These are phyloP conservation scores for Anticlea derivata DNA, from an alignment of 2,888 invertebrate genomes.

Conservation along the genomic window DNA sequence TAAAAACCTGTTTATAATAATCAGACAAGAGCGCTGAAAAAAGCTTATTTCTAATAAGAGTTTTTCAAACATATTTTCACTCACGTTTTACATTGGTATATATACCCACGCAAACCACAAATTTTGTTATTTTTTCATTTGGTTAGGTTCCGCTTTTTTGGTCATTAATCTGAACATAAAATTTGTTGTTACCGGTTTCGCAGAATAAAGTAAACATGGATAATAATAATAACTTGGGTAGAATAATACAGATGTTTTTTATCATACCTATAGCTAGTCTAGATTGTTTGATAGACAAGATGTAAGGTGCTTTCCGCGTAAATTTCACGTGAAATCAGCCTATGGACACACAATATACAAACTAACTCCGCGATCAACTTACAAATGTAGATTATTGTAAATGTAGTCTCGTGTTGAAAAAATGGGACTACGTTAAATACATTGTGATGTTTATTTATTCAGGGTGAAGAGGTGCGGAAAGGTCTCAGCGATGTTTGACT, in stretches of 20 bases:
- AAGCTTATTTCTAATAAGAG: no score
- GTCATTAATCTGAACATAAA: background rate
- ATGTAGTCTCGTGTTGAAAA: constrained; percentile 29
- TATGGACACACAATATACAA: background rate
- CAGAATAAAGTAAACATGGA: no score
- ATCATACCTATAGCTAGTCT: no score
- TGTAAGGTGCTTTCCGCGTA: no score
- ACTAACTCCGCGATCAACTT: background rate
- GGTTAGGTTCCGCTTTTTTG: background rate
- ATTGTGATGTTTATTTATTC: constrained; percentile 67
- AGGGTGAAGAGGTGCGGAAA: constrained; percentile 64
- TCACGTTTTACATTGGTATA: background rate
- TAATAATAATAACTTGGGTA: no score
- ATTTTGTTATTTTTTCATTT: background rate
- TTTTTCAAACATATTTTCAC: background rate
- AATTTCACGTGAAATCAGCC: no score
- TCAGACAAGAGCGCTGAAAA: no score
- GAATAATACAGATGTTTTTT: no score
- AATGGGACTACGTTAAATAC: constrained; percentile 49
- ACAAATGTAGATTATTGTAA: constrained; percentile 20
- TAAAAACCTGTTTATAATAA: no score
- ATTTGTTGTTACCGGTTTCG: background rate
- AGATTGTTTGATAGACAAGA: no score
- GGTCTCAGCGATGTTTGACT: constrained; percentile 67
- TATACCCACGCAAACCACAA: background rate